These are phyloP conservation scores for Casuarius casuarius DNA, from an alignment of 2,113 vertebrate species.

Conservation along the genomic window DNA sequence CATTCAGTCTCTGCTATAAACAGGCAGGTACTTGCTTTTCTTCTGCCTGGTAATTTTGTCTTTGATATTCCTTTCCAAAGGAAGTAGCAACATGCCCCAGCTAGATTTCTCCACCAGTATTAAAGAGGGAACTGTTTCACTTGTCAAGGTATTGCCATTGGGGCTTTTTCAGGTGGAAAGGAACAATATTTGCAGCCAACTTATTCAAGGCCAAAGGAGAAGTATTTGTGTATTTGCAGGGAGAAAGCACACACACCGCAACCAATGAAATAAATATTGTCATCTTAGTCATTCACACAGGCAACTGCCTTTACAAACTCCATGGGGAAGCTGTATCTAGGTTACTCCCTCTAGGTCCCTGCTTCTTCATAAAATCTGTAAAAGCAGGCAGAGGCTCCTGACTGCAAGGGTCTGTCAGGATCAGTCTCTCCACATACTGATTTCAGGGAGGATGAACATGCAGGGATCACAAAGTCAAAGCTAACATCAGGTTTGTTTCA, in stretches of 20 bases:
- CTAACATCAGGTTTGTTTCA: neutral
- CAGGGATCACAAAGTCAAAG: neutral
- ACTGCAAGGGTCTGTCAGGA: too few species aligned
- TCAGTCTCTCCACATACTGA: neutral
- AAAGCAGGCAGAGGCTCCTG: neutral
- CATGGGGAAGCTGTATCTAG: neutral
- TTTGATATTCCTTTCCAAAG: constrained; percentile 43
- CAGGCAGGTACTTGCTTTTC: constrained; percentile 2
- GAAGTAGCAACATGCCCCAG: constrained; percentile 32
- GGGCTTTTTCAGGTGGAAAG: neutral
- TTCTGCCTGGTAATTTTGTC: constrained; percentile 29
- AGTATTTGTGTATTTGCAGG: neutral
- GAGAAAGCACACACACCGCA: neutral
- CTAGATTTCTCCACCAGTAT: neutral
- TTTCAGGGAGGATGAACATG: neutral
- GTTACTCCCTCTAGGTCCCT: neutral
- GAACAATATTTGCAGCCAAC: neutral
- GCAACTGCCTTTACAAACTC: neutral
- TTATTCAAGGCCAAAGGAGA: neutral
- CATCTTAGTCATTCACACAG: neutral
- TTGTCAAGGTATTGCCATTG: neutral
- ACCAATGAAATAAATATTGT: neutral
- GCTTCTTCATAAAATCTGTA: neutral
- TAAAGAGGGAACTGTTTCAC: constrained; percentile 18
- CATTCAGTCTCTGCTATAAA: neutral